Evolutionary conservation across 64 coral and sea anemone species (phyloP), one percentile per base, ranked within the genome.

Genomic region (Acropora yongei): DNA sequence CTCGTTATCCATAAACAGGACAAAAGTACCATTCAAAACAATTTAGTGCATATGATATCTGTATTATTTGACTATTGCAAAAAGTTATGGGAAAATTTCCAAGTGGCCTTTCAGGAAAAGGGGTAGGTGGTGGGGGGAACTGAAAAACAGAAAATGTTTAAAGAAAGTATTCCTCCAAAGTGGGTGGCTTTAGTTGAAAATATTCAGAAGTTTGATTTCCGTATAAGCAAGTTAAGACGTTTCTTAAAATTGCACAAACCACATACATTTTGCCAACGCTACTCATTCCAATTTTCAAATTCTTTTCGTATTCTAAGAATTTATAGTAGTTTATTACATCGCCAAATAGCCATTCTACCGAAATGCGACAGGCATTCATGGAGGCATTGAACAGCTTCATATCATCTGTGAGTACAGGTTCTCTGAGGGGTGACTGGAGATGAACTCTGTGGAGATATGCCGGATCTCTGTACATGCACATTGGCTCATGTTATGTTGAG

Each of bases 141-240:
- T 55, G 51, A 55, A 55, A 55, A 55, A 69, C 66, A 69, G n/a
- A 16, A 69, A 69, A 69, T 69, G n/a, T 69, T 69, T 69, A 69
- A 69, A 69, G 3, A 69, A 13, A 69, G 11, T 69, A 17, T 69
- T 19, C 66, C 66, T 69, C 66, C 66, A 69, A 69, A 69, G 66
- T 69, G n/a, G 66, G 66, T 69, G 66, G 66, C 66, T 69, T 16
- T 69, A 69, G 66, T 19, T 69, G 66, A 69, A 69, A 69, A 69
- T 69, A 69, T 69, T 69, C 66, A 13, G 66, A 69, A 69, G 66
- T 69, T 69, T 69, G 66, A 19, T 69, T 19, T 69, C n/a, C n/a
- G n/a, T 69, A 69, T 69, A 69, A 69, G 66, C 66, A 69, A 69
- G 66, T 69, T 69, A 69, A 69, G 66, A 16, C 66, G 18, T 19